Evolutionary conservation across 2,113 vertebrate species (phyloP), one percentile per base, ranked within the genome.

Genomic region (Lota lota): DNA sequence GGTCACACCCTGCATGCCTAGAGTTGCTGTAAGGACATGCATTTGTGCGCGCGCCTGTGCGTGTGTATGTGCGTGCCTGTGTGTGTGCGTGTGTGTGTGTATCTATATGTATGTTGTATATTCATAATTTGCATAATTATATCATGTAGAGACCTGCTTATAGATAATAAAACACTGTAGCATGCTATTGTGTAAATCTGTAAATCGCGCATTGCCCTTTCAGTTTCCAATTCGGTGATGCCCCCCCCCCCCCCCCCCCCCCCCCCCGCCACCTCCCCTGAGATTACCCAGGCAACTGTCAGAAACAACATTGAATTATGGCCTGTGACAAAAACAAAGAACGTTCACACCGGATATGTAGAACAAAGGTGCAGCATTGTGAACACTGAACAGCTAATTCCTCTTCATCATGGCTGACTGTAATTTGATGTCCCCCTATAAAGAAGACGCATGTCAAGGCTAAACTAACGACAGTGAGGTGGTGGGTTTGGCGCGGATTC

Each of bases 401-500:
- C 72, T 71, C 83, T 85, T 87, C 78, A 83, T 87, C 63, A 87
- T 80, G 68, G 68, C 67, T 64, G 74, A 78, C 73, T 64, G 69
- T 85, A 81, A 88, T 85, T 82, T 77, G 61, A 70, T 64, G 40
- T 77, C 67, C 64, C 61, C 63, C 68, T 61, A 70, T 61, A 83
- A 78, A 71, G 85, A 87, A 74, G 81, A 86, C 74, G 79, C 80
- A 77, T 73, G 78, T 76, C 74, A 70, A 77, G 65, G 81, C 74
- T 63, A 73, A 69, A 83, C 74, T 68, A 33, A 33, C 79, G 83
- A 84, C 86, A 83, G 79, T 71, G 68, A 87, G 85, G 87, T 76
- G 75, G 74, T 63, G 65, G 85, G 76, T 80, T 80, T 85, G 85
- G 89, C 84, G 70, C 71, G 3, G 51, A 81, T 73, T 87, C 85